Evolutionary conservation across 2,888 invertebrate species (phyloP).

Genomic region (Yponomeuta evonymella): DNA sequence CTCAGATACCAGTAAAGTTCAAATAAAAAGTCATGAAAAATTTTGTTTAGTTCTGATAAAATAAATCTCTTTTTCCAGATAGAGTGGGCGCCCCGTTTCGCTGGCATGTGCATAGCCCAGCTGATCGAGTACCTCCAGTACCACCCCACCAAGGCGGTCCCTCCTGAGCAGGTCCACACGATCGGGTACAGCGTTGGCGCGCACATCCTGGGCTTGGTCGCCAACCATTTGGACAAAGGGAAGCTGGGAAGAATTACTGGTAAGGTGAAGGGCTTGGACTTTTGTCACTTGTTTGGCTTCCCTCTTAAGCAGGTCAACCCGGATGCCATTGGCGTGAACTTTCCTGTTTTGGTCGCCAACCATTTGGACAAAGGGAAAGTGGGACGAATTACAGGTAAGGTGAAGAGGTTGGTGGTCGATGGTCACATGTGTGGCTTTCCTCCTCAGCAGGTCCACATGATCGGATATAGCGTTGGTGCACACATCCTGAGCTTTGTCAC

Average conservation of each 20-base stretch:
- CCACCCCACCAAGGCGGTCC: slow-evolving; percentile 83
- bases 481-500: slow-evolving; percentile 81
- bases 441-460: too few relatives aligned
- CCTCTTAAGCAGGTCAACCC: slow-evolving; percentile 84
- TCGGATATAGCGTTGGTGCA: too few relatives aligned
- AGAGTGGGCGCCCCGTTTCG: slow-evolving; percentile 79
- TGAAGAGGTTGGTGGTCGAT: not conserved
- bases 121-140: slow-evolving; percentile 85
- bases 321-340: slow-evolving; percentile 92
- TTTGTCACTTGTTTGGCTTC: slow-evolving; percentile 31
- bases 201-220: slow-evolving; percentile 88
- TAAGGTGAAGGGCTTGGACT: slow-evolving; percentile 24
- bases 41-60: not conserved
- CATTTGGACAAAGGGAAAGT: slow-evolving; percentile 84
- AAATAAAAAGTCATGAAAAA: too few relatives aligned
- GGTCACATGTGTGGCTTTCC: too few relatives aligned
- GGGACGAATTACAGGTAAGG: slow-evolving; percentile 85
- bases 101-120: slow-evolving; percentile 86
- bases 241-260: slow-evolving; percentile 91
- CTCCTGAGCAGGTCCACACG: slow-evolving; percentile 84
- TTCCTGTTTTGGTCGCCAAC: slow-evolving; percentile 88
- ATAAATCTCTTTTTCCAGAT: slow-evolving; percentile 41
- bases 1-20: too few relatives aligned
- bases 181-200: slow-evolving; percentile 93
- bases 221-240: slow-evolving; percentile 84